phyloP scores from a whole-genome alignment of 1,140 invertebrate species.

The Hypsibius dujardini region DNA sequence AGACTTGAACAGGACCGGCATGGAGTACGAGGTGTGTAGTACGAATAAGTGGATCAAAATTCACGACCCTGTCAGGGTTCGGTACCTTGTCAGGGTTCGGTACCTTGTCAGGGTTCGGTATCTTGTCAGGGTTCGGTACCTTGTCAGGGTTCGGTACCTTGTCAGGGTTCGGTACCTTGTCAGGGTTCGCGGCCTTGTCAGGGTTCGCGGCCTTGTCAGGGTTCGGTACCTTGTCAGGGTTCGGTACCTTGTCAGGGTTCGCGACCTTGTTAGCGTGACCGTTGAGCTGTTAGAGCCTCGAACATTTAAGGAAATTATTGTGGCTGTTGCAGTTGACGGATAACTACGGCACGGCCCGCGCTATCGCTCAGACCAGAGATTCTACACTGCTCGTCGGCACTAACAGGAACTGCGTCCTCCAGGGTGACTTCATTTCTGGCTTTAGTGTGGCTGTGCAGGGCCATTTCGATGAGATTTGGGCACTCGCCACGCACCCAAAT shows the following conservation, averaged over 20 bases:
- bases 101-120: too few species aligned
- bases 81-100: too few species aligned
- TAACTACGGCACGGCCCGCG: slow-evolving; percentile 64
- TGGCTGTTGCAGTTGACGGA: slow-evolving; percentile 52
- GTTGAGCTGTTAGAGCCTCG: too few species aligned
- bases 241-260: too few species aligned
- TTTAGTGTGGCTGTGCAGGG: slow-evolving; percentile 54
- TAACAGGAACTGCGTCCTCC: slow-evolving; percentile 68
- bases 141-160: too few species aligned
- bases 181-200: too few species aligned
- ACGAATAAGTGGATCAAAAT: slow-evolving; percentile 1
- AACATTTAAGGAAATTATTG: not conserved
- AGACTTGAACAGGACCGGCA: slow-evolving; percentile 45
- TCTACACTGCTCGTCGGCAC: slow-evolving; percentile 67
- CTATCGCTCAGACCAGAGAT: slow-evolving; percentile 61
- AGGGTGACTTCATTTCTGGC: slow-evolving; percentile 58
- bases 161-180: too few species aligned
- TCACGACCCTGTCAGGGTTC: too few species aligned
- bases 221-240: too few species aligned
- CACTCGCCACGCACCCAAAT: slow-evolving; percentile 57
- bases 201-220: too few species aligned
- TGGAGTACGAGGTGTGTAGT: slow-evolving; percentile 49
- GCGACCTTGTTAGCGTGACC: too few species aligned
- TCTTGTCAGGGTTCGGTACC: too few species aligned
- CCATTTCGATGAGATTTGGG: slow-evolving; percentile 81